These are phyloP conservation scores for Sebastes steindachneri DNA, from an alignment of 2,797 vertebrate species.

Conservation along the genomic window DNA sequence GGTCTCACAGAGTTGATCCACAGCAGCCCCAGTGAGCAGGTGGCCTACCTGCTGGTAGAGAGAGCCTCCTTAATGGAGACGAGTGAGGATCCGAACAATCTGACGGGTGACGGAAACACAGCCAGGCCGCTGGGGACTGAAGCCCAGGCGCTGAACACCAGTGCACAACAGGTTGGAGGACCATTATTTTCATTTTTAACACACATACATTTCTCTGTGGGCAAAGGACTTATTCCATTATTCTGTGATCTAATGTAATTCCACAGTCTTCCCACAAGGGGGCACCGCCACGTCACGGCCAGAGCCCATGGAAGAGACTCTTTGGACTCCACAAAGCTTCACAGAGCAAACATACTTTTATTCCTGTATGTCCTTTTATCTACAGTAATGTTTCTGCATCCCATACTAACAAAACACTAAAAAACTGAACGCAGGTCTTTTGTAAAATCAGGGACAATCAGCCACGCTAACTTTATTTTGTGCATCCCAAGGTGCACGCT, in stretches of 20 bases:
- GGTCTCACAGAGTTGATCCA: constrained; percentile 82
- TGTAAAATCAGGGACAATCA: not conserved
- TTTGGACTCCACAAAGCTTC: constrained; percentile 79
- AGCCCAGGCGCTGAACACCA: constrained; percentile 44
- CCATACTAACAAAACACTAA: constrained; percentile 38
- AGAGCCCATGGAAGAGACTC: constrained; percentile 83
- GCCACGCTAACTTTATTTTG: not conserved
- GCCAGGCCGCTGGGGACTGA: constrained; percentile 19
- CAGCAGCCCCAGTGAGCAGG: constrained; percentile 86
- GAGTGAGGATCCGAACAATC: constrained; percentile 39
- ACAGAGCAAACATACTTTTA: constrained; percentile 65
- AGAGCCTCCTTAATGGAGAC: constrained; percentile 81
- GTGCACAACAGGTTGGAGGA: constrained; percentile 65
- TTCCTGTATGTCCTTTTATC: constrained; percentile 71
- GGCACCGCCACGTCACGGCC: constrained; percentile 52
- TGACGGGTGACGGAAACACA: constrained; percentile 51
- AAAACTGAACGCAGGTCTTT: not conserved
- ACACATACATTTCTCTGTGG: not conserved
- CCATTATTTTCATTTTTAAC: not conserved
- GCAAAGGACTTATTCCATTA: not conserved
- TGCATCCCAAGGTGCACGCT: not conserved
- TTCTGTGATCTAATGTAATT: constrained; percentile 6
- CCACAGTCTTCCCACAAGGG: constrained; percentile 73
- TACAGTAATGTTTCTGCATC: not conserved
- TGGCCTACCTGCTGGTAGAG: constrained; percentile 87